A percentile compares a stretch with the other conserved stretches of the same genome.
These are phyloP conservation scores for Augiades crinisus DNA, from an alignment of 2,888 invertebrate species.

Conservation along the genomic window DNA sequence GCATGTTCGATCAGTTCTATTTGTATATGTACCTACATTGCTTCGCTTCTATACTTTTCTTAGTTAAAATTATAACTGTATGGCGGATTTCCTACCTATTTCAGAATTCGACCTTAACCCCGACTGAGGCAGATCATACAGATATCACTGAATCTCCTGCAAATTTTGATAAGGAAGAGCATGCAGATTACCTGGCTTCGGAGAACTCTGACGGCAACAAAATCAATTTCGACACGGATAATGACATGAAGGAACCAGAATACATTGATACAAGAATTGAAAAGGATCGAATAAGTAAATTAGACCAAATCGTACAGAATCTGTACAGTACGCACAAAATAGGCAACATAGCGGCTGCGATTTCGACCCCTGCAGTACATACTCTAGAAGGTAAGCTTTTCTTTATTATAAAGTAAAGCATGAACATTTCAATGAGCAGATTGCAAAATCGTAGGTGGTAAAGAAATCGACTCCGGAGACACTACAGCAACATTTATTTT, in stretches of 20 bases:
- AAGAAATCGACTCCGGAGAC: too few relatives aligned
- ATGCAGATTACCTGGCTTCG: background rate
- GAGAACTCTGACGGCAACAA: constrained; percentile 18
- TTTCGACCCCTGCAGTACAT: constrained; percentile 40
- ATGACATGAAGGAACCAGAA: constrained; percentile 29
- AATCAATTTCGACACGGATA: constrained; percentile 39
- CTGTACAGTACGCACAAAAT: constrained; percentile 70
- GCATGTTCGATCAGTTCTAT: too few relatives aligned
- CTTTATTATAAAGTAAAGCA: background rate
- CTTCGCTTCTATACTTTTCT: too few relatives aligned
- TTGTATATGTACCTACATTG: too few relatives aligned
- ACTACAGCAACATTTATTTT: too few relatives aligned
- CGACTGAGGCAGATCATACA: constrained; percentile 48
- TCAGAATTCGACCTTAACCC: constrained; percentile 62
- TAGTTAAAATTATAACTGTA: too few relatives aligned
- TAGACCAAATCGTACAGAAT: constrained; percentile 74
- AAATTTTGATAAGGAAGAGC: constrained; percentile 33
- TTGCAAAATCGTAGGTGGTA: too few relatives aligned
- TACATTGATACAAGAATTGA: constrained; percentile 43
- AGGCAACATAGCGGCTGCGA: constrained; percentile 46
- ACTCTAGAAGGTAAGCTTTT: constrained; percentile 44
- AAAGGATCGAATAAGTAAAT: constrained; percentile 67
- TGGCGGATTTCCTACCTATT: constrained; percentile 32
- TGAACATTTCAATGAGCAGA: too few relatives aligned
- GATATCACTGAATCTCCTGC: constrained; percentile 40